Evolutionary conservation across 2,113 vertebrate species (phyloP).

Genomic region (Narcine bancroftii): DNA sequence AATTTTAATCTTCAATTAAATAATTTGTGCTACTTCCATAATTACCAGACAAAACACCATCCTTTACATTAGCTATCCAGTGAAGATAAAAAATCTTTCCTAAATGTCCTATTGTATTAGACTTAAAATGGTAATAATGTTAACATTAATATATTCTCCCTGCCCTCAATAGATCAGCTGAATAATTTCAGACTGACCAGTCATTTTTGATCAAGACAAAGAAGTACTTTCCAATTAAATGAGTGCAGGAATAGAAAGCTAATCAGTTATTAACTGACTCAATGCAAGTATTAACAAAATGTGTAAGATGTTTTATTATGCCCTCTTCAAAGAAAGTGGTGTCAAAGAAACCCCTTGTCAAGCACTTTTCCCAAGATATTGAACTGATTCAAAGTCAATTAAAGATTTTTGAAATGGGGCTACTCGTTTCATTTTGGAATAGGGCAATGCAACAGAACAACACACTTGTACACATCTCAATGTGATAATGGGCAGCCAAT

Average conservation of each 20-base stretch:
- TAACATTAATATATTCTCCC: neutral
- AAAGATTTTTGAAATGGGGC: neutral
- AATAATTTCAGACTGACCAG: neutral
- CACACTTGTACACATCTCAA: neutral
- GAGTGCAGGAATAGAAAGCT: neutral
- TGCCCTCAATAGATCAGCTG: neutral
- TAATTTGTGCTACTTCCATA: neutral
- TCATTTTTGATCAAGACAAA: neutral
- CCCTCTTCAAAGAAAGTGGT: no score
- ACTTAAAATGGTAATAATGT: neutral
- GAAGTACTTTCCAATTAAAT: neutral
- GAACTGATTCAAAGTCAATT: neutral
- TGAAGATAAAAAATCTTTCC: neutral
- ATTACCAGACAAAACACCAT: neutral
- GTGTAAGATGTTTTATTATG: no score
- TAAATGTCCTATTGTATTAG: neutral
- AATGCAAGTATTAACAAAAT: neutral
- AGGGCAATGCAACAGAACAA: neutral
- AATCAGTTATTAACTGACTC: neutral
- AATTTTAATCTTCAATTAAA: neutral
- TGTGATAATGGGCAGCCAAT: neutral
- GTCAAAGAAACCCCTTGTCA: neutral
- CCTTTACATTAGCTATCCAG: neutral
- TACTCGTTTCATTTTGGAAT: neutral
- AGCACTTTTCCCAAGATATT: neutral